Conservation (phyloP, 2,888 invertebrate species). For the Leptogaster cylindrica region DNA sequence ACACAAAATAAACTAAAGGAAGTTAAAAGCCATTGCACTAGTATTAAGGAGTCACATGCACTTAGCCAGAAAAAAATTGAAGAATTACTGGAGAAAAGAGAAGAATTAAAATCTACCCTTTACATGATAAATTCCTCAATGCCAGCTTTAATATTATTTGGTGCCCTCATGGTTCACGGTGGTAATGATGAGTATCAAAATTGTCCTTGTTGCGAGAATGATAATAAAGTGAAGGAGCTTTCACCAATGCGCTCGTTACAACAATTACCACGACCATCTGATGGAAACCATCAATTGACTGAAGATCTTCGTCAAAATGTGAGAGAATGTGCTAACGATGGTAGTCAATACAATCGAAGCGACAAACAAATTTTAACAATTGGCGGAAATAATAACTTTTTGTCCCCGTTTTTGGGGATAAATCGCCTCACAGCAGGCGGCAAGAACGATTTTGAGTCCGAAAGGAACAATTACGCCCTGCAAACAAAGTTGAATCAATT, state of each 20-base stretch:
- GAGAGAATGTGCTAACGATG: neutral
- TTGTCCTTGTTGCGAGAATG: neutral
- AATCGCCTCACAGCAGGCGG: neutral
- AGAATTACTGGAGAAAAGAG: slow-evolving; percentile 64
- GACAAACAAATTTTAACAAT: too few species aligned
- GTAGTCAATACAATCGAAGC: neutral
- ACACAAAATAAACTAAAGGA: slow-evolving; percentile 66
- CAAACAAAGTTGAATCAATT: slow-evolving; percentile 28
- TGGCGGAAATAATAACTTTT: neutral
- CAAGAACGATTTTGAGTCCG: neutral
- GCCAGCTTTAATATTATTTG: slow-evolving; percentile 70
- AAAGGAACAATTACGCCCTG: neutral
- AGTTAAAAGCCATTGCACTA: slow-evolving; percentile 62
- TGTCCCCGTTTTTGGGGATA: neutral
- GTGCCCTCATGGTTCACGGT: slow-evolving; percentile 58
- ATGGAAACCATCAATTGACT: neutral
- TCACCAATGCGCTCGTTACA: neutral
- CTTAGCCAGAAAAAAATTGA: slow-evolving; percentile 65
- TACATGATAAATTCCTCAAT: slow-evolving; percentile 68
- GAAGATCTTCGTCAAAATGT: neutral
- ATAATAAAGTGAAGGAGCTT: neutral
- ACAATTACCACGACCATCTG: neutral
- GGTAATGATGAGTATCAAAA: neutral
- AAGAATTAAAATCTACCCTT: slow-evolving; percentile 65
- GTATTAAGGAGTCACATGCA: slow-evolving; percentile 64